Evolutionary conservation across 2,888 invertebrate genomes (phyloP).

Genomic region (Tenthredo amoena): DNA sequence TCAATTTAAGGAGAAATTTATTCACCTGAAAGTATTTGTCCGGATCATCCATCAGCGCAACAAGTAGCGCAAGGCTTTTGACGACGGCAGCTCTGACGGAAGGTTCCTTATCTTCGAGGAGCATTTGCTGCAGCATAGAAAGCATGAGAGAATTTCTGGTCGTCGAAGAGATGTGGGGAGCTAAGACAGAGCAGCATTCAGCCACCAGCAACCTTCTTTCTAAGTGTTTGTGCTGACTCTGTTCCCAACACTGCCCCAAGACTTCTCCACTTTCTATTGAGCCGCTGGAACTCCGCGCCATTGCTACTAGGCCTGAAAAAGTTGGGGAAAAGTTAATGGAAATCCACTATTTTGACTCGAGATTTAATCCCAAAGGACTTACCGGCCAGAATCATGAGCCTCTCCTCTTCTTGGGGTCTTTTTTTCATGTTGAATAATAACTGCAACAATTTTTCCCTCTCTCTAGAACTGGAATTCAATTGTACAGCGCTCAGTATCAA

Average conservation of each 20-base stretch:
- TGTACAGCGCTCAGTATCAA: constrained; percentile 82
- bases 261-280: constrained; percentile 84
- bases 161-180: constrained; percentile 83
- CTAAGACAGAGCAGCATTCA: constrained; percentile 84
- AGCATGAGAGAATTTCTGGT: constrained; percentile 85
- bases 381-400: constrained; percentile 81
- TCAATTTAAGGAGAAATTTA: not conserved
- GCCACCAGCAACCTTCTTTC: constrained; percentile 85
- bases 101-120: constrained; percentile 84
- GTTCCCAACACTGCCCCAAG: constrained; percentile 87
- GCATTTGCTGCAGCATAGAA: constrained; percentile 87
- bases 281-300: constrained; percentile 78
- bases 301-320: constrained; percentile 76
- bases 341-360: not conserved
- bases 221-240: constrained; percentile 84
- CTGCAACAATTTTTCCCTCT: constrained; percentile 84
- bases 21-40: constrained; percentile 82
- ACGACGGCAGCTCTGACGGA: constrained; percentile 83
- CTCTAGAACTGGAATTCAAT: constrained; percentile 81
- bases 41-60: constrained; percentile 83
- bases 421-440: constrained; percentile 87
- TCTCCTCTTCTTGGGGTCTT: constrained; percentile 84
- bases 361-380: constrained; percentile 45
- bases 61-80: constrained; percentile 82
- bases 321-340: not conserved